A percentile compares a stretch with the other conserved stretches of the same genome.
Conservation (phyloP, 2,888 invertebrate genomes). For the Caenorhabditis sinica region DNA sequence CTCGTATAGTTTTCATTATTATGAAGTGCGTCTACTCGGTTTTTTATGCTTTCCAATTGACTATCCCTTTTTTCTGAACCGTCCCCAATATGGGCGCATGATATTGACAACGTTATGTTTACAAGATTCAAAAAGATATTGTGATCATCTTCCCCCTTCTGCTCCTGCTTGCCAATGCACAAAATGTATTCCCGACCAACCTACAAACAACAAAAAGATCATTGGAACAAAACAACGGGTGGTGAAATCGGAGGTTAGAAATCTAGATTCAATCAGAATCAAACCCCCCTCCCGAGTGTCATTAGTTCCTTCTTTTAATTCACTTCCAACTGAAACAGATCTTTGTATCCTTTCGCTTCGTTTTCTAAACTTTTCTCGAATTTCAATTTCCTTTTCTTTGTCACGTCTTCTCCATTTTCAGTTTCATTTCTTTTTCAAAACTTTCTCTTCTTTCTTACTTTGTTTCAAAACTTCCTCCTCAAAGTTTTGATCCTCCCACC, state of each 20-base stretch:
- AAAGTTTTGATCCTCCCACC: not conserved
- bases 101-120: not conserved
- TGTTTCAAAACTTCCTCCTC: not conserved
- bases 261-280: not conserved
- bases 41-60: too few relatives aligned
- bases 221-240: not conserved
- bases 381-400: not conserved
- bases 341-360: constrained; percentile 9
- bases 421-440: not conserved
- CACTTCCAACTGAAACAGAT: constrained; percentile 19
- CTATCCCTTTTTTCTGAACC: too few relatives aligned
- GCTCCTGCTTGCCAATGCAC: not conserved
- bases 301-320: constrained; percentile 31
- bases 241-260: not conserved
- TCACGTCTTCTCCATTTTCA: not conserved
- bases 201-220: constrained; percentile 4
- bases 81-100: too few relatives aligned
- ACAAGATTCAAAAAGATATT: not conserved
- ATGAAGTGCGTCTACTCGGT: too few relatives aligned
- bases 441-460: not conserved
- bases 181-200: not conserved
- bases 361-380: not conserved
- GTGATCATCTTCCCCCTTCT: not conserved
- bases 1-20: not conserved
- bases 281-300: not conserved